Conservation (phyloP, 2,797 vertebrate species). For the Betta splendens region DNA sequence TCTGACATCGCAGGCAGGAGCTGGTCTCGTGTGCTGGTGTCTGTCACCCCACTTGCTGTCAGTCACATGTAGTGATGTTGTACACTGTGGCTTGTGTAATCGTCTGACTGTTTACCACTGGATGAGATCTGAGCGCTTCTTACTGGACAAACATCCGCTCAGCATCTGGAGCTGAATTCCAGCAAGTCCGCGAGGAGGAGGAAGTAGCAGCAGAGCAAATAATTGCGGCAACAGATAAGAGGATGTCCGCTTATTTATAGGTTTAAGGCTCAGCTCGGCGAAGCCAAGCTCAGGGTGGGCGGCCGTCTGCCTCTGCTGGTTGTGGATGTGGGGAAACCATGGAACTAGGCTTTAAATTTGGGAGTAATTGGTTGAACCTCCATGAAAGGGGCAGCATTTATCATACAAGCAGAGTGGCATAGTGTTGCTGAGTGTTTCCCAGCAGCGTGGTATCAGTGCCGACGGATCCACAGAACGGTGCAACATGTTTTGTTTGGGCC, state of each 20-base stretch:
- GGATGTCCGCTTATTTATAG: too few relatives aligned
- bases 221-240: neutral
- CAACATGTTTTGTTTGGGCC: slow-evolving; percentile 13
- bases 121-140: neutral
- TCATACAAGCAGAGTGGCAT: too few relatives aligned
- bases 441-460: neutral
- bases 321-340: too few relatives aligned
- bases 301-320: too few relatives aligned
- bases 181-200: slow-evolving; percentile 10
- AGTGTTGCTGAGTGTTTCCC: neutral
- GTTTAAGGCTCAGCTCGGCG: too few relatives aligned
- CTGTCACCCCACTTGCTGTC: neutral
- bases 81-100: slow-evolving; percentile 18
- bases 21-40: too few relatives aligned
- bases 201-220: slow-evolving; percentile 3
- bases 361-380: too few relatives aligned
- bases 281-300: too few relatives aligned
- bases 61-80: slow-evolving; percentile 1
- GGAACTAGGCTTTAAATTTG: too few relatives aligned
- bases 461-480: neutral
- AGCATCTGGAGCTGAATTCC: slow-evolving; percentile 27
- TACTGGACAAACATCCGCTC: slow-evolving; percentile 33
- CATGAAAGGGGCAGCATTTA: too few relatives aligned
- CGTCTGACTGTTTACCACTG: slow-evolving; percentile 12
- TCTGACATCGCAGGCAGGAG: too few relatives aligned